phyloP scores from a whole-genome alignment of 2,888 invertebrate genomes.

The Drosophila nigricruria region DNA sequence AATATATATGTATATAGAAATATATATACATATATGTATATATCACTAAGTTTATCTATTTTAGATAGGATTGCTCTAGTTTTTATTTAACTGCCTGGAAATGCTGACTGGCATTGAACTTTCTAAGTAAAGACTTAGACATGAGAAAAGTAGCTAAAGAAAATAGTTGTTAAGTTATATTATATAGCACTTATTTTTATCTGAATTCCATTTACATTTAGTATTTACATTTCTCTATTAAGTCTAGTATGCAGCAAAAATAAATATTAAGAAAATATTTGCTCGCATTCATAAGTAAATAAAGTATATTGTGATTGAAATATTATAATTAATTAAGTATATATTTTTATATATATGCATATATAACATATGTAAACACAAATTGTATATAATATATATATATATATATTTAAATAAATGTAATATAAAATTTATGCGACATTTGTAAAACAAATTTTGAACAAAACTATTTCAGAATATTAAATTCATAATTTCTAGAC shows the following conservation, averaged over 20 bases:
- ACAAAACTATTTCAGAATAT: conserved; percentile 1
- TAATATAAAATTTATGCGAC: background rate
- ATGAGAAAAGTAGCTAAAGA: background rate
- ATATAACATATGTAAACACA: no score
- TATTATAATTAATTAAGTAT: no score
- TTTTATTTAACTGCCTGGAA: conserved; percentile 9
- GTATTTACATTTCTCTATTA: background rate
- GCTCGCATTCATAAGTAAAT: background rate
- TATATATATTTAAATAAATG: background rate
- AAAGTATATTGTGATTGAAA: background rate
- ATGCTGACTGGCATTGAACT: background rate
- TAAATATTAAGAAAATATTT: background rate
- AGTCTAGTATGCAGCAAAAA: background rate
- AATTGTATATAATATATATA: background rate
- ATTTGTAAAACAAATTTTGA: background rate
- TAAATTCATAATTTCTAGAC: background rate
- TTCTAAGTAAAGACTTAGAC: background rate
- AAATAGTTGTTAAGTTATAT: conserved; percentile 4
- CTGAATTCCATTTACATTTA: background rate
- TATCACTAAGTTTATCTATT: conserved; percentile 15
- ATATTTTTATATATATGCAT: no score
- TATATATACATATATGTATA: background rate
- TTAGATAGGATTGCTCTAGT: conserved; percentile 36
- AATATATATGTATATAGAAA: background rate
- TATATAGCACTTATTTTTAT: background rate